Evolutionary conservation across 2,113 vertebrate genomes (phyloP).

Genomic region (Perca fluviatilis): DNA sequence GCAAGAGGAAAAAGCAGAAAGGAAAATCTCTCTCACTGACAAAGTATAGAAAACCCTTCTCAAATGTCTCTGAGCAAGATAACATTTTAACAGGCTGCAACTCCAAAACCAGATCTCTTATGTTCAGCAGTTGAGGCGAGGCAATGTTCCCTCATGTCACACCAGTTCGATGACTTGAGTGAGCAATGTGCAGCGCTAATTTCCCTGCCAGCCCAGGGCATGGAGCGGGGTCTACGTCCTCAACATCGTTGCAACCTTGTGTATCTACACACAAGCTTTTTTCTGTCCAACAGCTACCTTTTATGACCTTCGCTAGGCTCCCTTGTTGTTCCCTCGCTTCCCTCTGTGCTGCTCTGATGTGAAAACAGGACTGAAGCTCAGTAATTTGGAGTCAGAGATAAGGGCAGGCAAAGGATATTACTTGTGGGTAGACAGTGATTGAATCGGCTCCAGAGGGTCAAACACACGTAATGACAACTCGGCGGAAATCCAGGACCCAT

Average conservation of each 20-base stretch:
- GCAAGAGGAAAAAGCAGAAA: neutral
- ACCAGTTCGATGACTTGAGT: conserved; percentile 55
- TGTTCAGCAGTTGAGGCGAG: conserved; percentile 49
- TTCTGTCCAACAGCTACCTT: conserved; percentile 48
- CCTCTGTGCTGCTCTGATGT: conserved; percentile 42
- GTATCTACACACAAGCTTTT: conserved; percentile 44
- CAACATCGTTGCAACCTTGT: conserved; percentile 41
- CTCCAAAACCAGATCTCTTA: conserved; percentile 56
- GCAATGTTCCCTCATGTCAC: conserved; percentile 46
- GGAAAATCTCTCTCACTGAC: conserved; percentile 28
- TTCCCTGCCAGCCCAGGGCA: conserved; percentile 43
- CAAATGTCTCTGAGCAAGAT: conserved; percentile 59
- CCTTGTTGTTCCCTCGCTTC: conserved; percentile 26
- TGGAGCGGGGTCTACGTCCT: conserved; percentile 14
- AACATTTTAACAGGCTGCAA: conserved; percentile 58
- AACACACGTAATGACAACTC: conserved; percentile 72
- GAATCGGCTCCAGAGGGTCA: conserved; percentile 75
- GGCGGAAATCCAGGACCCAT: conserved; percentile 45
- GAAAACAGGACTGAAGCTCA: conserved; percentile 50
- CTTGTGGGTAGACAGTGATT: conserved; percentile 73
- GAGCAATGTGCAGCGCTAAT: conserved; percentile 49
- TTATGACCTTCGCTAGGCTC: conserved; percentile 58
- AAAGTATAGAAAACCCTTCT: conserved; percentile 50
- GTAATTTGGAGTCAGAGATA: conserved; percentile 75
- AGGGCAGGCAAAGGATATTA: conserved; percentile 71